A percentile compares a stretch with the other conserved stretches of the same genome.
These are phyloP conservation scores for Yponomeuta evonymella DNA, from an alignment of 2,888 invertebrate genomes.

Conservation along the genomic window DNA sequence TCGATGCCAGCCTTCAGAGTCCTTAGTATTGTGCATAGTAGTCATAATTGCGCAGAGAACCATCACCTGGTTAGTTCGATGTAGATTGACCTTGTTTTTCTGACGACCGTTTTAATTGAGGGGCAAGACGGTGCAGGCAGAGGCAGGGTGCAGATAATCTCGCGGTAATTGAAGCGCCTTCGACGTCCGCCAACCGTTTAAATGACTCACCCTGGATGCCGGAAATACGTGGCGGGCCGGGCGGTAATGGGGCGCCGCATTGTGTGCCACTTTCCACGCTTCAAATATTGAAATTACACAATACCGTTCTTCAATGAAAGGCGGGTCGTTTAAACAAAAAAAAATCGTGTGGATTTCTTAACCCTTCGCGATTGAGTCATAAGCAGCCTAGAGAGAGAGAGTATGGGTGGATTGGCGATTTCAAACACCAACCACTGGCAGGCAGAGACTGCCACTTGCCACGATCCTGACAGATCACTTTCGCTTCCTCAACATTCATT, in stretches of 20 bases:
- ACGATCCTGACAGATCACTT: too few relatives aligned
- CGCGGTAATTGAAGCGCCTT: slow-evolving; percentile 58
- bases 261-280: slow-evolving; percentile 68
- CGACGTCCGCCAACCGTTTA: slow-evolving; percentile 36
- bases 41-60: background rate
- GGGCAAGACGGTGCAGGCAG: background rate
- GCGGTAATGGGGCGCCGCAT: slow-evolving; percentile 63
- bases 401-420: too few relatives aligned
- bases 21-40: background rate
- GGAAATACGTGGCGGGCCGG: slow-evolving; percentile 69
- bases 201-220: slow-evolving; percentile 67
- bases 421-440: too few relatives aligned
- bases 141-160: slow-evolving; percentile 49
- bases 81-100: slow-evolving; percentile 20
- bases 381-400: too few relatives aligned
- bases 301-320: slow-evolving; percentile 50
- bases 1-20: background rate
- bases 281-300: slow-evolving; percentile 67
- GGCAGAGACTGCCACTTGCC: too few relatives aligned
- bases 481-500: too few relatives aligned
- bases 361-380: slow-evolving; percentile 1
- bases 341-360: slow-evolving; percentile 21
- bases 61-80: background rate
- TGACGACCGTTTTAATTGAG: slow-evolving; percentile 18
- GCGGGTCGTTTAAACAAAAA: slow-evolving; percentile 25